Conservation (phyloP, 2,113 vertebrate genomes). For the Nicator chloris region DNA sequence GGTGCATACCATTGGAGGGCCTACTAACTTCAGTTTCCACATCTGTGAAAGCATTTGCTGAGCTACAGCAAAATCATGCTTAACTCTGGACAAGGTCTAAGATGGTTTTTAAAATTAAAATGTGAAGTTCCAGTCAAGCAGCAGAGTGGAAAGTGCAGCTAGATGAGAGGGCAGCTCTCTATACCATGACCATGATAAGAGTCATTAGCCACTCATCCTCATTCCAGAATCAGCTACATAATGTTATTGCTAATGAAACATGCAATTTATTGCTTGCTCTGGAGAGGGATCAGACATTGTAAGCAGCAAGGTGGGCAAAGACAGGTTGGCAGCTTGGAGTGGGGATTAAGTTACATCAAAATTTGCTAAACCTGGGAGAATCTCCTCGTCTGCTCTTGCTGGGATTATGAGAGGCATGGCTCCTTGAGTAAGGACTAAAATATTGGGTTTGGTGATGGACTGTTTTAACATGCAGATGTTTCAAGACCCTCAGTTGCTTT, state of each 20-base stretch:
- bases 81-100: not conserved
- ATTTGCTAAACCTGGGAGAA: not conserved
- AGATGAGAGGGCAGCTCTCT: not conserved
- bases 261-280: not conserved
- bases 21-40: not conserved
- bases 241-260: not conserved
- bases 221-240: not conserved
- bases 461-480: not conserved
- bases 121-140: not conserved
- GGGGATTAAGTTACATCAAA: not conserved
- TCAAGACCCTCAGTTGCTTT: not conserved
- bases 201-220: not conserved
- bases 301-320: not conserved
- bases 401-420: not conserved
- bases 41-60: not conserved
- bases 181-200: not conserved
- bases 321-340: not conserved
- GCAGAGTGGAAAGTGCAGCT: not conserved
- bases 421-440: not conserved
- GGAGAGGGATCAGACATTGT: not conserved
- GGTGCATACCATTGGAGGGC: not conserved
- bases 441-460: fast-evolving
- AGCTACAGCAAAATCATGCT: not conserved
- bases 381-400: not conserved
- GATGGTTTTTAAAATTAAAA: not conserved